Evolutionary conservation across 2,113 vertebrate genomes (phyloP).

Genomic region (Cacatua alba): DNA sequence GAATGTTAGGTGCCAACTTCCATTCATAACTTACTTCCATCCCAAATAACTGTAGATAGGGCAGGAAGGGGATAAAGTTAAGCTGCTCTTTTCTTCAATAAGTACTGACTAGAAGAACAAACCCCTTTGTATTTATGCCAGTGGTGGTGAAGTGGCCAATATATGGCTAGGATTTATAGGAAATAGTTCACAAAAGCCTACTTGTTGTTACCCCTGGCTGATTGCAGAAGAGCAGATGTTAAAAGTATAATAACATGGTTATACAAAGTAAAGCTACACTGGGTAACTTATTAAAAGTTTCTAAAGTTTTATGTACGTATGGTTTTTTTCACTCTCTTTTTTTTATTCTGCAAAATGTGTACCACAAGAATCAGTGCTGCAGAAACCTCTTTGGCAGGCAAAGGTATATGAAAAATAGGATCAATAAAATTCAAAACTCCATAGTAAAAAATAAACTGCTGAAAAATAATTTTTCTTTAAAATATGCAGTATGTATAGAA

Average conservation of each 20-base stretch:
- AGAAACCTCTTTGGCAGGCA: background rate
- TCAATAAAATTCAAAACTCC: background rate
- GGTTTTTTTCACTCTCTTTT: background rate
- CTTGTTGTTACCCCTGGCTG: background rate
- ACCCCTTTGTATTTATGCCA: background rate
- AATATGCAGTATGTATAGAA: background rate
- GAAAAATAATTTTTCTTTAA: background rate
- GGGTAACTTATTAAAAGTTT: background rate
- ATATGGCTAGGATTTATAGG: background rate
- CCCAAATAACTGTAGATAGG: background rate
- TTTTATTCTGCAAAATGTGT: background rate
- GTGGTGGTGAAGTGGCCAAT: background rate
- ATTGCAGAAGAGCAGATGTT: background rate
- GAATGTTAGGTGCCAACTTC: background rate
- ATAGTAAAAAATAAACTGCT: background rate
- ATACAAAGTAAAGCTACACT: background rate
- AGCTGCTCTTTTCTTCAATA: background rate
- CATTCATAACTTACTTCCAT: background rate
- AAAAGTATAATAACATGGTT: background rate
- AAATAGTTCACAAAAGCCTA: background rate
- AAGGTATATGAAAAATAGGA: background rate
- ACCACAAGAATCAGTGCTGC: background rate
- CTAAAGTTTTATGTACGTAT: background rate
- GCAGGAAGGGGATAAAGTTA: background rate
- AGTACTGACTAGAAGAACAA: background rate